A percentile compares a stretch with the other conserved stretches of the same genome.
phyloP scores from a whole-genome alignment of 2,888 invertebrate species.

The Pteria penguin region DNA sequence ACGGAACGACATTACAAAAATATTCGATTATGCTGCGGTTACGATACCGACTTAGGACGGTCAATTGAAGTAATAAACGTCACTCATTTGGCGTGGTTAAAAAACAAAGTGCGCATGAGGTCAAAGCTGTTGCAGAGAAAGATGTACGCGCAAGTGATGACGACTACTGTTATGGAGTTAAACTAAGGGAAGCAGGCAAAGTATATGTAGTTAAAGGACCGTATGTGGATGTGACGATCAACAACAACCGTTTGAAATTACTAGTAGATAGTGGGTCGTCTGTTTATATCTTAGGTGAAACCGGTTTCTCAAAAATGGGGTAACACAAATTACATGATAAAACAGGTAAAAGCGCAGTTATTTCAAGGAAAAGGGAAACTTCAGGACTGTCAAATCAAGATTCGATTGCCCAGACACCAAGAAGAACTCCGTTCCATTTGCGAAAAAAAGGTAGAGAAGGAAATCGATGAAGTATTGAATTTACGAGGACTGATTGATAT shows the following conservation, averaged over 20 bases:
- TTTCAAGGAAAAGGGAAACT: constrained; percentile 23
- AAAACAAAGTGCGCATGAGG: neutral
- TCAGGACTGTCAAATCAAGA: constrained; percentile 31
- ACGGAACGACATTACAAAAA: no score
- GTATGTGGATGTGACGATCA: constrained; percentile 10
- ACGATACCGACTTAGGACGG: no score
- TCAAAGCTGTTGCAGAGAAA: neutral
- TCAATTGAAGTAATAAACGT: no score
- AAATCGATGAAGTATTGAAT: no score
- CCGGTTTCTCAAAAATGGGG: constrained; percentile 16
- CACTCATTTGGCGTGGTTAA: no score
- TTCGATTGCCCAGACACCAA: constrained; percentile 33
- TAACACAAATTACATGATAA: neutral
- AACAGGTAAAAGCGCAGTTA: neutral
- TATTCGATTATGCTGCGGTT: no score
- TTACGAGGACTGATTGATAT: no score
- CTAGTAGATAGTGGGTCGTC: constrained; percentile 30
- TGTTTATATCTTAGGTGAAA: constrained; percentile 17
- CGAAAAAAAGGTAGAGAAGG: no score
- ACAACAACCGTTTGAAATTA: constrained; percentile 3
- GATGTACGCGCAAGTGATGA: neutral
- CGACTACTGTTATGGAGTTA: constrained; percentile 30
- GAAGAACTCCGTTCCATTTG: no score
- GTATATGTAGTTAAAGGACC: constrained; percentile 28
- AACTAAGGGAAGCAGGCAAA: no score